Base-by-base conservation (phyloP, 2,113 vertebrate genomes). In the Baryphthengus martii region DNA sequence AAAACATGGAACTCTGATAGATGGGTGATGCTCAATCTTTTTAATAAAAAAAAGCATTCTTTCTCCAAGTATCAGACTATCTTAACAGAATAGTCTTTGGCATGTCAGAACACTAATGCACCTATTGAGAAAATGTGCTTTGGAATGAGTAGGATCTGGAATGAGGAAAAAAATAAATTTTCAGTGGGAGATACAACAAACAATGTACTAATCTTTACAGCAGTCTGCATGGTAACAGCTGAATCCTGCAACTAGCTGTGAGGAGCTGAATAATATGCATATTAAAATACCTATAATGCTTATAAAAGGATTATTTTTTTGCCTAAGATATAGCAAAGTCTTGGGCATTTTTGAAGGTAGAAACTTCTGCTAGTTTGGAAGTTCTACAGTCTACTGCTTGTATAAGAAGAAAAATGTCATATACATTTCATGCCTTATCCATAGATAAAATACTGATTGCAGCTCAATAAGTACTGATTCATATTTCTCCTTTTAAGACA, bases 221-320 rank as follows among this genome's bases (percentile, higher is more conserved):
- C 47, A 71, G 35, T 23, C 31, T 92, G n/a, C 31, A 70, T 62
- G 25, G 50, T 24, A 88, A 53, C 26, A 70, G 50, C 24, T 59
- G 45, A 89, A 88, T 66, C 35, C 52, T 78, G 68, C 12, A 84
- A 56, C 53, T 24, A 79, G 45, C 25, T 82, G 20, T 29, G 29
- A 44, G 20, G 17, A 94, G 13, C 31, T 70, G 17, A 88, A 35
- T 66, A 53, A 47, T 76, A 75, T 35, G 11, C 31, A 23, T 37
- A 83, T 56, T 89, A 93, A 74, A 86, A 95, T 68, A 73, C 50
- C 81, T 17, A 91, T 70, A 81, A 72, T 68, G 9, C 18, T 25
- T 62, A 49, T 72, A 75, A 88, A 96, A 63, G n/a, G 52, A 84
- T 94, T 90, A 55, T 73, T 88, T 91, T 28, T 78, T 93, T 71